Percentiles rank a stretch among this genome's conserved stretches.
Conservation (phyloP, 2,113 vertebrate species). For the Mobula birostris region DNA sequence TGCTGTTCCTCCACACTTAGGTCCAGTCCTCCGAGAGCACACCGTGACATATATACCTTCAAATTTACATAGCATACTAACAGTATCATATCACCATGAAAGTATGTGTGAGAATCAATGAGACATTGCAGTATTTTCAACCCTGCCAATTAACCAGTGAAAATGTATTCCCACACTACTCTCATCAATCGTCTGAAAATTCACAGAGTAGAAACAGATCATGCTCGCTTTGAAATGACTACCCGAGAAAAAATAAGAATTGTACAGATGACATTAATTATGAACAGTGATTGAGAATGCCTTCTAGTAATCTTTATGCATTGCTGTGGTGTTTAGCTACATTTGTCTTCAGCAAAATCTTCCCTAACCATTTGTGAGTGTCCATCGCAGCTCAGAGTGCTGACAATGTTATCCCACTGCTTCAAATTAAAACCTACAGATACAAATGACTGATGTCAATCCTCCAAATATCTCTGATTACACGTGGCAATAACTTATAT, state of each 20-base stretch:
- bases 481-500: background rate
- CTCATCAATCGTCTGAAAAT: no score
- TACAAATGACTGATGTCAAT: background rate
- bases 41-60: background rate
- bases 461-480: background rate
- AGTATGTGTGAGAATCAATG: background rate
- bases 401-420: background rate
- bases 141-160: background rate
- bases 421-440: background rate
- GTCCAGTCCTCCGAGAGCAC: no score
- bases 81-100: background rate
- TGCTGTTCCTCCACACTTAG: no score
- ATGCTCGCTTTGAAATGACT: no score
- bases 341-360: background rate
- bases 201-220: no score
- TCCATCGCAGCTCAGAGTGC: background rate
- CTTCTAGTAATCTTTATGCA: background rate
- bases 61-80: background rate
- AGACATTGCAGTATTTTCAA: background rate
- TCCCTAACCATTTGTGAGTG: background rate
- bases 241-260: background rate
- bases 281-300: background rate
- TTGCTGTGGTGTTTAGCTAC: background rate
- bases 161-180: no score
- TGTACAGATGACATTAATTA: background rate